Evolutionary conservation across 2,113 vertebrate species (phyloP), one percentile per base, ranked within the genome.

Genomic region (Scophthalmus maximus): DNA sequence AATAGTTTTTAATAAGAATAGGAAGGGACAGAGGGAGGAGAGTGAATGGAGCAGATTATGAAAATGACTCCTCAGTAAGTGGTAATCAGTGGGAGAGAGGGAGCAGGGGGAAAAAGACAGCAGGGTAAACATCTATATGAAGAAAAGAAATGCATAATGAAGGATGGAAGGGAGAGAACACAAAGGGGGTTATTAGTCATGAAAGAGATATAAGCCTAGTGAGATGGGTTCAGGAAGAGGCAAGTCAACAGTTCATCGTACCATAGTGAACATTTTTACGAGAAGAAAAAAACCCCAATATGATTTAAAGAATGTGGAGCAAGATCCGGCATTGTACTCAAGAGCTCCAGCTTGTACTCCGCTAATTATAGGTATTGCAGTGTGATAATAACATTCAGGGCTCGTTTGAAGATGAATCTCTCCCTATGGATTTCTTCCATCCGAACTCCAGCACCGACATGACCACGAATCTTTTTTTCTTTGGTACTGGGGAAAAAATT

Each of bases 1-100:
- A 57, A 82, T 66, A 78, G 52, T 60, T 73, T 84, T 89, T 87
- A 80, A 88, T 86, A 76, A 58, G 73, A 82, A 76, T 3, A 63
- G 17, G 53, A 64, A 82, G 71, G 66, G 64, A 65, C 15, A 57
- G 77, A 17, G 62, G 56, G 20, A 42, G 63, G 68, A 42, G 63
- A 49, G 29, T 23, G 56, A 27, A 57, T 15, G 47, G 23, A 8
- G n/a, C 29, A 51, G 53, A 47, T 70, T 47, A 55, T 68, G 61
- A 53, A 68, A 67, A 69, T 36, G 52, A 59, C 49, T 57, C 34
- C 70, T 69, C 30, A 50, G 50, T 73, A 46, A 76, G 52, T 46
- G 50, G 57, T 72, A 72, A 74, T 76, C 55, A 73, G 70, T 2
- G 14, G 25, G n/a, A 71, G 52, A 67, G 64, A 68, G 68, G 9